Base-by-base conservation (phyloP, 2,888 invertebrate genomes). In the Volucella zonaria region DNA sequence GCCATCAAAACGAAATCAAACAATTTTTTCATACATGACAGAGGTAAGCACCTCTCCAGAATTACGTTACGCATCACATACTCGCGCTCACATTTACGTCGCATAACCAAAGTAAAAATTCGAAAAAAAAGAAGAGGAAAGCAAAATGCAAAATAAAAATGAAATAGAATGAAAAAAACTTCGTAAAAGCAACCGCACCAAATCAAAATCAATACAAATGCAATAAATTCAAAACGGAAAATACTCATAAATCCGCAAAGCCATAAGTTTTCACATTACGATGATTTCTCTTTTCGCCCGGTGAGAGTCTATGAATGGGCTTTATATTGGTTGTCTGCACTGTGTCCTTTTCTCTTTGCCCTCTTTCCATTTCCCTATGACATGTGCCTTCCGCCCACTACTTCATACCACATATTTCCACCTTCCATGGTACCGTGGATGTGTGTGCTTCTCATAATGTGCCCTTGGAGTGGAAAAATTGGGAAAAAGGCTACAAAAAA, bases 131-230 rank as follows among this genome's bases (percentile, higher is more conserved):
- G 15, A 8, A 31, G 31, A 12, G 12, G 1, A 42, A 52, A 61
- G 47, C 67, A 66, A 62, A 15, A 23, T 14, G 12, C 3, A 64
- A 43, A 77, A 73, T 70, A 52, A 43, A 42, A 61, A 6, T 31
- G 31, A 31, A 31, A 31, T 31, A 31, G 31, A 6, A 23, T n/a
- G n/a, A 31, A 31, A 31, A 31, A 31, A 31, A 31, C 4, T 4
- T 6, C 31, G 31, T 31, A 31, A 31, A 31, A 74, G 56, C 49
- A 78, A 78, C 67, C 52, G 38, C 51, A 66, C 38, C 82, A 79
- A 83, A 80, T 83, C 70, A 80, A 83, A 83, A 83, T 83, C 83
- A 80, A 83, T 79, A 75, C 79, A 83, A 83, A 67, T 76, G 85
- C 81, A 81, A 81, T 85, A 85, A 85, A 85, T 81, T 85, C 81